Evolutionary conservation across 2,797 vertebrate species (phyloP).

Genomic region (Peromyscus nudipes): DNA sequence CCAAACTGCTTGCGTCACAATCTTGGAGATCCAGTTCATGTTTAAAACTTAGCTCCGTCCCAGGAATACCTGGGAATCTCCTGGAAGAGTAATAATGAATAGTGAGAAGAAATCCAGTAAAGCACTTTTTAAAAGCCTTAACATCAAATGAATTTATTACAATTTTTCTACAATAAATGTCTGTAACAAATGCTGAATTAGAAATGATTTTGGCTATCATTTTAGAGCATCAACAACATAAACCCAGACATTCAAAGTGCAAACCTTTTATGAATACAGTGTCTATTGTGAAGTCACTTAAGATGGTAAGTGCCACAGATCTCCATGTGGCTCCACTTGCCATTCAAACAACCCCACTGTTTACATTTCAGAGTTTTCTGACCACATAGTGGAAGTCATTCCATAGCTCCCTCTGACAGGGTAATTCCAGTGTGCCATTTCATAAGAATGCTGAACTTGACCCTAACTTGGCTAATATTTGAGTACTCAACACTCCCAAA

Average conservation of each 20-base stretch:
- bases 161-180: conserved; percentile 78
- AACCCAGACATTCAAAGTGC: conserved; percentile 47
- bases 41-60: conserved; percentile 83
- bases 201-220: conserved; percentile 78
- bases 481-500: conserved; percentile 76
- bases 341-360: conserved; percentile 55
- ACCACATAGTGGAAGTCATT: conserved; percentile 64
- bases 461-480: conserved; percentile 77
- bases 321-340: not conserved
- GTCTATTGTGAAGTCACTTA: conserved; percentile 42
- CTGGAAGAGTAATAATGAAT: conserved; percentile 85
- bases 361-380: conserved; percentile 44
- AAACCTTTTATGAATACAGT: conserved; percentile 47
- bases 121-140: conserved; percentile 82
- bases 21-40: conserved; percentile 80
- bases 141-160: conserved; percentile 84
- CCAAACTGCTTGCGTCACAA: conserved; percentile 83
- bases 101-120: conserved; percentile 83
- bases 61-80: conserved; percentile 82
- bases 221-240: conserved; percentile 76
- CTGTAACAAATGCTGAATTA: conserved; percentile 82
- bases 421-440: conserved; percentile 81
- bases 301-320: conserved; percentile 50
- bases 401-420: conserved; percentile 73
- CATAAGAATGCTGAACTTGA: conserved; percentile 80